Conservation (phyloP, 2,888 invertebrate genomes). For the Nomada lathburiana region DNA sequence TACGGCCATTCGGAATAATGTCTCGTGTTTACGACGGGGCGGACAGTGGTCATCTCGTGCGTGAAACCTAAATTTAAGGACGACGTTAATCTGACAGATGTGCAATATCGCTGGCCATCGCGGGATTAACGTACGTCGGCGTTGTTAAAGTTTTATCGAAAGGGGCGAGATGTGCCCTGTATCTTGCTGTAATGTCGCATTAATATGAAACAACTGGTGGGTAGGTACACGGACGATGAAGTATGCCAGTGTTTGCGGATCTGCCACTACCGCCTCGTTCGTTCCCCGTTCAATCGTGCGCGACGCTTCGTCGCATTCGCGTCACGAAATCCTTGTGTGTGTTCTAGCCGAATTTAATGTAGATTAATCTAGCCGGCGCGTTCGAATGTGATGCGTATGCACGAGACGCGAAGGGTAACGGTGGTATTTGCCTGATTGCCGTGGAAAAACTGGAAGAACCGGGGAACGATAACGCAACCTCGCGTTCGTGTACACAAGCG, state of each 20-base stretch:
- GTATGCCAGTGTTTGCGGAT: conserved; percentile 62
- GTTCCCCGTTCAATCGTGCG: conserved; percentile 65
- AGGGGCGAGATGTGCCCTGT: background rate
- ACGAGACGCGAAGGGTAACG: background rate
- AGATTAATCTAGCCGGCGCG: conserved; percentile 36
- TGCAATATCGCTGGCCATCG: background rate
- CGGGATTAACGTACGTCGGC: background rate
- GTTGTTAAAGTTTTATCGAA: background rate
- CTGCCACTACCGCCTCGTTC: conserved; percentile 68
- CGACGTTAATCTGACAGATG: no score
- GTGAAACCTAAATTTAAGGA: no score
- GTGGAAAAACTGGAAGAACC: background rate
- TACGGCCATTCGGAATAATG: conserved; percentile 13
- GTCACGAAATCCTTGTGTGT: conserved; percentile 38
- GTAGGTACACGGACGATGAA: background rate
- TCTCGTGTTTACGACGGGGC: conserved; percentile 1
- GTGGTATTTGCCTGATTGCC: background rate
- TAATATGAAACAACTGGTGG: background rate
- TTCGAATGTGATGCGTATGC: background rate
- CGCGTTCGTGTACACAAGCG: background rate
- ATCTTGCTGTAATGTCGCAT: conserved; percentile 5
- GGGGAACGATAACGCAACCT: background rate
- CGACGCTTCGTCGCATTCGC: conserved; percentile 48
- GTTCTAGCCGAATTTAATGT: conserved; percentile 47
- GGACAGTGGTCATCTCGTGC: background rate